Conservation (phyloP, 2,113 vertebrate species). For the Eurypyga helias region DNA sequence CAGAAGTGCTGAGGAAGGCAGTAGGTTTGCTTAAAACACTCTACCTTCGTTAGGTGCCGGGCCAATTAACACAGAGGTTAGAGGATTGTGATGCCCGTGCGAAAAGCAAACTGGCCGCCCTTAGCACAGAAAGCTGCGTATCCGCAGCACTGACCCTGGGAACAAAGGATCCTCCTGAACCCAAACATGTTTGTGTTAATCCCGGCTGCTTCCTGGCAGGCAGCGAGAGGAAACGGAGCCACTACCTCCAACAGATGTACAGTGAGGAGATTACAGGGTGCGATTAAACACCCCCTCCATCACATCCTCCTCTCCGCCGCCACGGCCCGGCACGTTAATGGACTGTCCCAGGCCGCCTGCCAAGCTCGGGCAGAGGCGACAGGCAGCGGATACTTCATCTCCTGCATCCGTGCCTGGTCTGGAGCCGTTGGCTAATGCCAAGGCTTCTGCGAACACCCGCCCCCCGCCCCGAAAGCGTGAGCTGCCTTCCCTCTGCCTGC, state of each 20-base stretch:
- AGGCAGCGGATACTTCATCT: conserved; percentile 25
- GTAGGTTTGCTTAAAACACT: background rate
- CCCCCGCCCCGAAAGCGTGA: rapidly evolving
- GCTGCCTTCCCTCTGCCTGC: background rate
- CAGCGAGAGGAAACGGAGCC: conserved; percentile 25
- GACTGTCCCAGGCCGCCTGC: conserved; percentile 44
- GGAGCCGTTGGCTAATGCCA: background rate
- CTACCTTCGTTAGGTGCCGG: background rate
- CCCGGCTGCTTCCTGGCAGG: conserved; percentile 45
- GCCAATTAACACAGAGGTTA: background rate
- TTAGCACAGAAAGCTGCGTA: conserved; percentile 9
- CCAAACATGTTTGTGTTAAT: conserved; percentile 65
- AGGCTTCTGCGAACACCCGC: background rate
- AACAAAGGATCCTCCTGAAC: conserved; percentile 64
- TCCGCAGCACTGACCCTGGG: background rate
- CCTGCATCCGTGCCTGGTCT: background rate
- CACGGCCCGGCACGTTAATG: background rate
- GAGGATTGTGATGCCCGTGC: background rate
- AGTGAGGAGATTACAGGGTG: conserved; percentile 51
- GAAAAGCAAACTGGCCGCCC: background rate
- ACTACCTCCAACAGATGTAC: conserved; percentile 57
- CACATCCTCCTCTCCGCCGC: conserved; percentile 4
- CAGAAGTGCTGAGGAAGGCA: background rate
- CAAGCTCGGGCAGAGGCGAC: conserved; percentile 46
- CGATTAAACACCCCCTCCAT: conserved; percentile 61